phyloP scores from a whole-genome alignment of 2,113 vertebrate genomes.

The Progne subis region DNA sequence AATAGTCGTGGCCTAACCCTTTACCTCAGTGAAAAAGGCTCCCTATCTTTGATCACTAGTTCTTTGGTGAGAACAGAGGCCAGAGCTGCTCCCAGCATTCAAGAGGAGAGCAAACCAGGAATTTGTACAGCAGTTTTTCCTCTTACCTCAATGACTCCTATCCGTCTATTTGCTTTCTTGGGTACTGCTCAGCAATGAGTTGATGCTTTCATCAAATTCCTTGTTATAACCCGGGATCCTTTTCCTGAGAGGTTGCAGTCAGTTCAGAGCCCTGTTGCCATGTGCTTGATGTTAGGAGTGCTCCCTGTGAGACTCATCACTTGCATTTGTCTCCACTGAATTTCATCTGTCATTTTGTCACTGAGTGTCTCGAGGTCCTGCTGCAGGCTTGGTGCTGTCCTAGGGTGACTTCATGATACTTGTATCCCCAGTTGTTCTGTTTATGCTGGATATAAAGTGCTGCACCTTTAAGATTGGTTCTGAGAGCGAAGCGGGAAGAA shows the following conservation, averaged over 20 bases:
- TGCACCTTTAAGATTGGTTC: neutral
- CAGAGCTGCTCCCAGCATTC: neutral
- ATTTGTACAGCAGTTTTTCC: neutral
- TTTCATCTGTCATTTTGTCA: neutral
- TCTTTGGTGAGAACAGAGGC: constrained; percentile 19
- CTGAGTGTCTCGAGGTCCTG: fast-evolving
- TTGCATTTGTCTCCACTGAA: neutral
- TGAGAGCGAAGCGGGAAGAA: neutral
- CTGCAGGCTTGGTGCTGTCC: neutral
- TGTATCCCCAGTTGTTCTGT: neutral
- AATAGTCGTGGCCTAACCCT: neutral
- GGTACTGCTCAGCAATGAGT: neutral
- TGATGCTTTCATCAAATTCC: neutral
- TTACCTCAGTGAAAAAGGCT: neutral
- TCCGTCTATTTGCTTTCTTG: neutral
- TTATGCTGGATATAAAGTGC: neutral
- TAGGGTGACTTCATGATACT: neutral
- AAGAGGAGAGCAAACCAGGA: neutral
- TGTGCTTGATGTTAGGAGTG: neutral
- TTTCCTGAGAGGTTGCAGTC: neutral
- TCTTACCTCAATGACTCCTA: neutral
- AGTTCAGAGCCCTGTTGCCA: neutral
- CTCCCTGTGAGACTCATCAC: neutral
- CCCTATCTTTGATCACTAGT: neutral
- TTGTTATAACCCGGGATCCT: neutral